Base-by-base conservation (phyloP, 2,888 invertebrate genomes). In the Isoperla grammatica region DNA sequence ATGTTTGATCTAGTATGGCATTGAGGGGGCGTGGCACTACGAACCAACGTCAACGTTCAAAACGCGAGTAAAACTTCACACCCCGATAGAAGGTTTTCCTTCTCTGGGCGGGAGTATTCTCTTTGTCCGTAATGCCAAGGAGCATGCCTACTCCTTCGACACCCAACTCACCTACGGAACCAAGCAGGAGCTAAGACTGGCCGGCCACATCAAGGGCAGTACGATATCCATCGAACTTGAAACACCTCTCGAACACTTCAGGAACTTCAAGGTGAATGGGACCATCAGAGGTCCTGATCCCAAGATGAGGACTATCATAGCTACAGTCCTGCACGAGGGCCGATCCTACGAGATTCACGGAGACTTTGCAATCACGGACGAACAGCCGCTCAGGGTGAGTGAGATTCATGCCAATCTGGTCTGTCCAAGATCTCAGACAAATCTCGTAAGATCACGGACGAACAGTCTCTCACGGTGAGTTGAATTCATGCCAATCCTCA, bases 51-150 rank as follows among this genome's bases (percentile, higher is more conserved):
- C 17, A 3, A 11, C 37, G 1, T 53, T 53, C 17, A 53, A 53
- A 39, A 37, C 53, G 15, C 35, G 20, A 20, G 11, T 57, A 11
- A 57, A 57, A 64, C 64, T 84, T 9, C 78, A 76, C 62, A 81
- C 82, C 2, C 83, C 84, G 2, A 75, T 80, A 54, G 70, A 73
- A n/a, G 71, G 74, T 62, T 69, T 84, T 23, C 75, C 76, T 22
- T 72, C 72, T 65, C 70, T 84, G 55, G 74, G 78, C 62, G 72
- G 79, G 3, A 39, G 53, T 11, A 13, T 53, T 9, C 40, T 39
- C 17, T 53, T 19, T 12, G 2, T 37, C 2, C 53, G 39, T 11
- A 45, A 45, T 12, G 19, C 17, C 15, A 22, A 53, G 39, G 35
- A 50, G n/a, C 19, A 37, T 11, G 12, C 40, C 11, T 53, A 53